Base-by-base conservation (phyloP, 2,113 vertebrate species). In the Carassius carassius region DNA sequence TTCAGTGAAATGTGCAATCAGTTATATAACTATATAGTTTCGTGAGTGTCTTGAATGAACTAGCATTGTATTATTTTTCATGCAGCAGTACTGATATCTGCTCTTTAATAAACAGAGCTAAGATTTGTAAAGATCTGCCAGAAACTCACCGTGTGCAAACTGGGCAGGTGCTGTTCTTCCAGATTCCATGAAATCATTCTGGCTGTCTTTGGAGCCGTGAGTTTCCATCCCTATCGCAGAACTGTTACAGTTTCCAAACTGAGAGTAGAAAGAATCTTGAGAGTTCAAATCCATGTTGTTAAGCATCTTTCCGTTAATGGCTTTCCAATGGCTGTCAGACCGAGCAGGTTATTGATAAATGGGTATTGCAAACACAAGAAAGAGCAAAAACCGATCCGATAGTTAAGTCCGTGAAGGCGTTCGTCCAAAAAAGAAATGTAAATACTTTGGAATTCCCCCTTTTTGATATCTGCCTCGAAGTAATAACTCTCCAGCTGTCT, bases 271-370 rank as follows among this genome's bases (percentile, higher is more conserved):
- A 12, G 95, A 94, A 90, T 98, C 97, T 94, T 97, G 95, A 90
- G 95, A 95, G 89, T 95, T 96, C 93, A 97, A 95, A 94, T 99
- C 97, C 95, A 97, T 95, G 88, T 96, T 95, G 92, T 96, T 97
- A 89, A 98, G 95, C 96, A 98, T 98, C 90, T 90, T 95, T 91
- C 86, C 92, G 89, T 85, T 16, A 87, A 87, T 83, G 81, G 86
- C 91, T 91, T 90, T 91, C 92, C 91, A 76, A 3, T 81, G 78
- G 67, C 88, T 85, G 90, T 90, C 81, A 91, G 88, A 90, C 89
- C 92, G 83, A 83, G 89, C 86, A 82, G 86, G 41, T 80, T 67
- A 89, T 88, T 88, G 67, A 11, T 83, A 25, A 88, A 84, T 49
- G 35, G 10, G 79, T 69, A 69, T 70, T 32, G 80, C 47, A 69